Conservation (phyloP, 2,113 vertebrate genomes). For the Microtus ochrogaster region DNA sequence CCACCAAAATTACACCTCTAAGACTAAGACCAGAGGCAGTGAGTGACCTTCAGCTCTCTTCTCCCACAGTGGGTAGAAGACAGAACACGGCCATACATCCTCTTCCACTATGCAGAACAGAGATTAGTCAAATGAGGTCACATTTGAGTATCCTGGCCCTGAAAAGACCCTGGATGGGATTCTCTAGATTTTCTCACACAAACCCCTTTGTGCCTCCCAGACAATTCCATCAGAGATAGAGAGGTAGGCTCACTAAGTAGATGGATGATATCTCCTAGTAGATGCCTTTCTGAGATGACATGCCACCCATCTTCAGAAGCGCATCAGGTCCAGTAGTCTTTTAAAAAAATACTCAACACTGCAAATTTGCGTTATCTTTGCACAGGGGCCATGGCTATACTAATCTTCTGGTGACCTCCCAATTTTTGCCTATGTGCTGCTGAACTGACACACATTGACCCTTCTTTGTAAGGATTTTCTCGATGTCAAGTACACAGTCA, state of each 20-base stretch:
- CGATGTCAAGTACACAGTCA: background rate
- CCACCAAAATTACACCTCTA: conserved; percentile 47
- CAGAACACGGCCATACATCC: conserved; percentile 83
- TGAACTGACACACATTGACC: rapidly evolving
- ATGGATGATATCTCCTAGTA: background rate
- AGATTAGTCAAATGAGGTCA: conserved; percentile 10
- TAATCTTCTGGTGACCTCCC: background rate
- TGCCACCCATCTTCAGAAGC: background rate
- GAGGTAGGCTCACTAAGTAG: conserved; percentile 39
- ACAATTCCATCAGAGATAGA: conserved; percentile 10
- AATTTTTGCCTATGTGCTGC: background rate
- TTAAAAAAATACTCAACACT: background rate
- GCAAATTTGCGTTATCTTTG: too few relatives aligned
- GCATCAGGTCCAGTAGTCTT: background rate
- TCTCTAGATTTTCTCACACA: conserved; percentile 47
- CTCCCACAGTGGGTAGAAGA: conserved; percentile 86
- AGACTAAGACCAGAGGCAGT: conserved; percentile 42
- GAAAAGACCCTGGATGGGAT: conserved; percentile 59
- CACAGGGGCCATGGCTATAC: background rate
- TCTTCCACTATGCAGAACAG: conserved; percentile 84
- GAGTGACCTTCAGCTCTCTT: conserved; percentile 65
- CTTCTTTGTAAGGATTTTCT: background rate
- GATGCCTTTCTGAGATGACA: background rate
- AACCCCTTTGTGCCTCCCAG: conserved; percentile 15
- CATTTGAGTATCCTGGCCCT: background rate